Evolutionary conservation across 2,113 vertebrate genomes (phyloP).

Genomic region (Trachemys scripta): DNA sequence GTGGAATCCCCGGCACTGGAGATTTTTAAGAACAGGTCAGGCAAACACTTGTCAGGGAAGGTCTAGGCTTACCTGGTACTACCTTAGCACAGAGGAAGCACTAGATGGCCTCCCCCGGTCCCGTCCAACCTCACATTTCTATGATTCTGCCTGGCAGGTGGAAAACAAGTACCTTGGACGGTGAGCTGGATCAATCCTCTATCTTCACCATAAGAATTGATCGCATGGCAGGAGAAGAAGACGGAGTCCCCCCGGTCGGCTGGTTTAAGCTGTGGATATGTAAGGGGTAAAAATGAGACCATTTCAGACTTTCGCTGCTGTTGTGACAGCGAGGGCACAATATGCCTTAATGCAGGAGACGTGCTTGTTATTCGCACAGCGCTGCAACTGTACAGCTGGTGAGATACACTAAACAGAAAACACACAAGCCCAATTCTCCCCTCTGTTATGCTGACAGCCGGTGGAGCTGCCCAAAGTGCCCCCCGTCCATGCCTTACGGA

Average conservation of each 20-base stretch:
- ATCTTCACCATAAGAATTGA: slow-evolving; percentile 98
- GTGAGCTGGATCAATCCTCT: slow-evolving; percentile 98
- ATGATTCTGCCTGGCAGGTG: accelerated
- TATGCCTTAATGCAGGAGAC: not conserved
- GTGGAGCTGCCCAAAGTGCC: not conserved
- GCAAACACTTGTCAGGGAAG: not conserved
- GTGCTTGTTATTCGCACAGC: not conserved
- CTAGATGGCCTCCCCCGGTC: not conserved
- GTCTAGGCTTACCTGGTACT: not conserved
- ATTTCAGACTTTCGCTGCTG: accelerated
- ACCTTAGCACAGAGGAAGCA: not conserved
- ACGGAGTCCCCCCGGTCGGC: slow-evolving; percentile 97
- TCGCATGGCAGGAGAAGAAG: slow-evolving; percentile 98
- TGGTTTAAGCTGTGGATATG: slow-evolving; percentile 88
- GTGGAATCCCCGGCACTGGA: not conserved
- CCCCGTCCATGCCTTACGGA: not conserved
- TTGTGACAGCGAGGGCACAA: too few relatives aligned
- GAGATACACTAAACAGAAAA: not conserved
- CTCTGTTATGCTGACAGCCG: not conserved
- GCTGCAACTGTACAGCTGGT: not conserved
- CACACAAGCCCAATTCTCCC: too few relatives aligned
- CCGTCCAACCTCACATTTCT: not conserved
- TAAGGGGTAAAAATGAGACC: not conserved
- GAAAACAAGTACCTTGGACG: slow-evolving; percentile 87
- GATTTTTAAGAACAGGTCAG: not conserved